Conservation (phyloP, 2,113 vertebrate genomes). For the Antechinus stuartii region DNA sequence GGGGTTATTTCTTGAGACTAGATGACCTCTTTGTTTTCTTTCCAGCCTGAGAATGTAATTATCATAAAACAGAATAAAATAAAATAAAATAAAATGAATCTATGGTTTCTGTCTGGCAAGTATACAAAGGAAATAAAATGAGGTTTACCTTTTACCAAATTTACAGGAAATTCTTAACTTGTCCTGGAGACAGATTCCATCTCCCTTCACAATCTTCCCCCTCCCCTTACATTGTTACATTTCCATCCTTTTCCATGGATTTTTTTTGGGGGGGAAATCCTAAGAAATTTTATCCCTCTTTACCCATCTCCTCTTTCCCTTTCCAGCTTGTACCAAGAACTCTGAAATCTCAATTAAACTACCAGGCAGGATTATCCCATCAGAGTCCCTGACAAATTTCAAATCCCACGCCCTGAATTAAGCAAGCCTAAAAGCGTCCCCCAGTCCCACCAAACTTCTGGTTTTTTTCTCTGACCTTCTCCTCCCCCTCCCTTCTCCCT, state of each 20-base stretch:
- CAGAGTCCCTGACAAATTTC: background rate
- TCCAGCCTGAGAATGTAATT: background rate
- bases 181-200: background rate
- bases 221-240: background rate
- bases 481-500: background rate
- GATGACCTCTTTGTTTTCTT: background rate
- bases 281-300: background rate
- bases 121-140: background rate
- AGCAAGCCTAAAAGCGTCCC: background rate
- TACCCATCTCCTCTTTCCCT: background rate
- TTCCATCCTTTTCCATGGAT: background rate
- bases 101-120: background rate
- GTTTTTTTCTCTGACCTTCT: background rate
- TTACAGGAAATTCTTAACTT: constrained; percentile 1
- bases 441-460: background rate
- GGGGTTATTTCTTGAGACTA: background rate
- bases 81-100: background rate
- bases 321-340: background rate
- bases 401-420: background rate
- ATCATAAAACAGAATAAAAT: background rate
- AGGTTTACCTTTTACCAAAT: background rate
- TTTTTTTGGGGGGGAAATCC: background rate
- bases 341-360: background rate
- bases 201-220: background rate
- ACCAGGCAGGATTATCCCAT: constrained; percentile 25